Evolutionary conservation across 2,888 invertebrate species (phyloP).

Genomic region (Patella caerulea): DNA sequence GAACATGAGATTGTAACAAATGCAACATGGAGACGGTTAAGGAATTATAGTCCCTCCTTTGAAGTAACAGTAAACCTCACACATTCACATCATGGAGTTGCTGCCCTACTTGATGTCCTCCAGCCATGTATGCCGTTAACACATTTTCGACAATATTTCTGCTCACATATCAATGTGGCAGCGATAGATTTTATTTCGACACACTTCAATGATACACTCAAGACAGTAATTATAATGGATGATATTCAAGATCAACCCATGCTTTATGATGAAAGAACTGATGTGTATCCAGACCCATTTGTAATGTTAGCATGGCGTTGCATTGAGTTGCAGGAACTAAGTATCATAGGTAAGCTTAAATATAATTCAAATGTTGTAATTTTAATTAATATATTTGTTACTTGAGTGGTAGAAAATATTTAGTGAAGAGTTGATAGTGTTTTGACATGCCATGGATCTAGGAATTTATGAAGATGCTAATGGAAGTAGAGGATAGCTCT

Average conservation of each 20-base stretch:
- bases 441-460: too few relatives aligned
- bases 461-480: too few relatives aligned
- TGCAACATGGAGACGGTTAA: conserved; percentile 78
- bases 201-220: conserved; percentile 71
- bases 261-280: conserved; percentile 35
- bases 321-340: conserved; percentile 76
- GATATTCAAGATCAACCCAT: conserved; percentile 66
- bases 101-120: conserved; percentile 78
- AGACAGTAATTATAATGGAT: conserved; percentile 78
- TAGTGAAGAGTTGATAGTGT: conserved; percentile 3
- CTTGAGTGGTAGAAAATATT: neutral
- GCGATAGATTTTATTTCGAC: conserved; percentile 75
- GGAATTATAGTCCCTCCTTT: conserved; percentile 74
- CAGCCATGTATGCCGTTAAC: conserved; percentile 81
- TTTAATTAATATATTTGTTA: neutral
- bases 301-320: conserved; percentile 81
- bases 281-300: conserved; percentile 74
- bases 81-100: conserved; percentile 80
- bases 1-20: conserved; percentile 79
- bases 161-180: conserved; percentile 77
- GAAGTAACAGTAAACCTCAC: conserved; percentile 78
- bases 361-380: neutral
- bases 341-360: conserved; percentile 74
- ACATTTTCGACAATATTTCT: conserved; percentile 82
- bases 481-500: too few relatives aligned